Percentiles rank a stretch among this genome's conserved stretches.
These are phyloP conservation scores for Phengaris arion DNA, from an alignment of 2,888 invertebrate species.

Conservation along the genomic window DNA sequence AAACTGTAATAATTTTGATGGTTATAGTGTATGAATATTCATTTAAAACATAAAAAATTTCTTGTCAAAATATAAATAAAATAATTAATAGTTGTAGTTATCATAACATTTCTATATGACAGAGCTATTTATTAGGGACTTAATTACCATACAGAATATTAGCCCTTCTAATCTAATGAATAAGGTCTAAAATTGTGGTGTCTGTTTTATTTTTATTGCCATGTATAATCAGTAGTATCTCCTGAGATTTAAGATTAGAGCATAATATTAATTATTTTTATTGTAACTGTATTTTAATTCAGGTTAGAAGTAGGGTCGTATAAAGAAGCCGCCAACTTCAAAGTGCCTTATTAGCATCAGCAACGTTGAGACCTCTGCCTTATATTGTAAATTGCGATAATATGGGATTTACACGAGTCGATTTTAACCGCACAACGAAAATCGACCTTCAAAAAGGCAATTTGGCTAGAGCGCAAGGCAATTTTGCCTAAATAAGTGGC, in stretches of 20 bases:
- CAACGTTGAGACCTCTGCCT: too few relatives aligned
- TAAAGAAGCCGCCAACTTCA: conserved; percentile 2
- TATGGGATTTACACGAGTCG: too few relatives aligned
- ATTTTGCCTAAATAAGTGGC: too few relatives aligned
- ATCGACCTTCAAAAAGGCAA: too few relatives aligned
- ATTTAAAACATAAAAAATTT: not conserved
- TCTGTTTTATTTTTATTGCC: not conserved
- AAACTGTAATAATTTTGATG: conserved; percentile 18
- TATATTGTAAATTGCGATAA: too few relatives aligned
- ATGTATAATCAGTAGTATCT: conserved; percentile 13
- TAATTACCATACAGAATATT: not conserved
- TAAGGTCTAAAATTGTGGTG: not conserved
- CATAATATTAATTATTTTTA: conserved; percentile 27
- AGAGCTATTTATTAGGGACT: conserved; percentile 19
- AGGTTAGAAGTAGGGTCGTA: not conserved
- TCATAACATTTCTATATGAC: conserved; percentile 25
- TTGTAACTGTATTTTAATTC: conserved; percentile 24
- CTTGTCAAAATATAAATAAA: conserved; percentile 22
- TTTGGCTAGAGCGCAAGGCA: too few relatives aligned
- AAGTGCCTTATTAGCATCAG: conserved; percentile 1
- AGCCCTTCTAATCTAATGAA: not conserved
- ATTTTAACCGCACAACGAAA: too few relatives aligned
- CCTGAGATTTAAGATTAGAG: conserved; percentile 25
- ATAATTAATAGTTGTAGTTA: conserved; percentile 15
- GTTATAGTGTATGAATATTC: conserved; percentile 13